Evolutionary conservation across 2,797 vertebrate species (phyloP), one percentile per base, ranked within the genome.

Genomic region (Fratercula arctica): DNA sequence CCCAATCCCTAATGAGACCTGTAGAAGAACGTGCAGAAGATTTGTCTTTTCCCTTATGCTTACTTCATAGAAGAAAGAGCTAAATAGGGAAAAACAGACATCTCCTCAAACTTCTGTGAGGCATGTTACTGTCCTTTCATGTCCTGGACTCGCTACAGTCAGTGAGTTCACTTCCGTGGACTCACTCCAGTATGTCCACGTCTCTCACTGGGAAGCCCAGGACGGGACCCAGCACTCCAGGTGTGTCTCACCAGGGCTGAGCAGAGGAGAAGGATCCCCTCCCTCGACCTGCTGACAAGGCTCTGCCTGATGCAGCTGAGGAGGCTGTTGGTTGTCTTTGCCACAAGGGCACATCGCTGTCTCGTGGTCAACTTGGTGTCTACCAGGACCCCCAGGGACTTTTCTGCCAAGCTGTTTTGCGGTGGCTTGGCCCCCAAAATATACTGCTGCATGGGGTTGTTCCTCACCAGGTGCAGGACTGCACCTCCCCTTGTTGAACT

Each of bases 241-340:
- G 2, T 39, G 10, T 50, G 41, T 39, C 59, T 67, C 70, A 53
- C 24, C 57, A 60, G 28, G 1, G 59, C 61, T n/a, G 79, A 75
- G 56, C 46, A 50, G 84, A 84, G 41, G 39, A 31, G 45, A 59
- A 84, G n/a, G 31, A 37, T 77, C 51, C 20, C 5, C 10, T 45
- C 43, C 45, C 6, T 64, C 0, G 0, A 3, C 35, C 53, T 67
- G 28, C 74, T 87, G 84, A 9, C 54, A 78, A 3, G 2, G 5
- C n/a, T 84, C 45, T 76, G 67, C 48, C 41, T 75, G 39, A 18
- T 33, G 45, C n/a, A 61, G 74, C 45, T 25, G 59, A 21, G 31
- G 45, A 84, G 19, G 12, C 39, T 67, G 23, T 48, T 78, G 56
- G 25, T 16, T 2, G 0, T 6, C 28, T 70, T 79, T 75, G 39